Conservation (phyloP, 2,797 vertebrate genomes). For the Leuciscus waleckii region DNA sequence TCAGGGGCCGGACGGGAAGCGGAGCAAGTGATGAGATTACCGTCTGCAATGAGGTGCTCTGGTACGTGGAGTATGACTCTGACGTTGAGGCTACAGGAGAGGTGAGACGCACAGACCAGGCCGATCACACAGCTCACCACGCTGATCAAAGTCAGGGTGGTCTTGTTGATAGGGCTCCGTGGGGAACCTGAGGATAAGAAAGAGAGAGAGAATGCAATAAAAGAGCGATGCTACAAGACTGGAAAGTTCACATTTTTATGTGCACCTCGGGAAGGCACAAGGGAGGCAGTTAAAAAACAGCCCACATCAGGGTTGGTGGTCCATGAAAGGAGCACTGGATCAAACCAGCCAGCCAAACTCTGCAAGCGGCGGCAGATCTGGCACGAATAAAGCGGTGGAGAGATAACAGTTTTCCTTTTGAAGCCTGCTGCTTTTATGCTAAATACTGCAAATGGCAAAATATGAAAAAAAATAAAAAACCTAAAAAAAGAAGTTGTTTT, state of each 20-base stretch:
- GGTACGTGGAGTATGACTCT: slow-evolving; percentile 96
- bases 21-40: slow-evolving; percentile 72
- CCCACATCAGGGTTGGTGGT: slow-evolving; percentile 61
- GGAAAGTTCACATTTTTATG: slow-evolving; percentile 55
- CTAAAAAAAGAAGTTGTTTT: slow-evolving; percentile 22
- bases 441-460: slow-evolving; percentile 40
- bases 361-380: slow-evolving; percentile 58
- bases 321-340: slow-evolving; percentile 70
- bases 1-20: background rate
- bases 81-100: slow-evolving; percentile 90
- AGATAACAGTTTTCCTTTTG: slow-evolving; percentile 66
- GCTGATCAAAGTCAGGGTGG: slow-evolving; percentile 96
- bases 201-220: slow-evolving; percentile 36
- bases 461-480: slow-evolving; percentile 26
- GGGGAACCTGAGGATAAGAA: slow-evolving; percentile 85
- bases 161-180: slow-evolving; percentile 96
- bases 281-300: slow-evolving; percentile 67
- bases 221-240: slow-evolving; percentile 40
- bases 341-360: slow-evolving; percentile 61
- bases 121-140: slow-evolving; percentile 93
- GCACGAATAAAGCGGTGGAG: slow-evolving; percentile 62
- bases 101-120: slow-evolving; percentile 92
- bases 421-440: slow-evolving; percentile 64
- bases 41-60: slow-evolving; percentile 96
- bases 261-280: slow-evolving; percentile 42